Percentiles rank a stretch among this genome's conserved stretches.
Evolutionary conservation across 2,797 vertebrate genomes (phyloP).

Genomic region (Capromys pilorides): DNA sequence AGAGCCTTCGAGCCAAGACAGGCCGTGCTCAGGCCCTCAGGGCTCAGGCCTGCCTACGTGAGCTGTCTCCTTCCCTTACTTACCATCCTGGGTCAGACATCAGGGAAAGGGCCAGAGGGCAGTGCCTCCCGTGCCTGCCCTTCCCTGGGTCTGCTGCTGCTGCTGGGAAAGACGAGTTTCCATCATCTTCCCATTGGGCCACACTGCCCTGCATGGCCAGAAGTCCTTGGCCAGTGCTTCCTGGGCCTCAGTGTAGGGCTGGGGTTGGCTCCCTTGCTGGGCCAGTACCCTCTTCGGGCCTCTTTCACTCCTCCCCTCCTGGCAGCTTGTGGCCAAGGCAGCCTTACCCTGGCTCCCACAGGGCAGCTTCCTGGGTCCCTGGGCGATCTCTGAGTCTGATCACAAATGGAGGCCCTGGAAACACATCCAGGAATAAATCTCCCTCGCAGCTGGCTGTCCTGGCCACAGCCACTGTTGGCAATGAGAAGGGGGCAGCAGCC

Average conservation of each 20-base stretch:
- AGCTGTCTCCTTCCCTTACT: background rate
- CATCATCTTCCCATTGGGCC: background rate
- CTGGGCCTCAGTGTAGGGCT: background rate
- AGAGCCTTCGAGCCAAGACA: background rate
- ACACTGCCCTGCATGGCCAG: background rate
- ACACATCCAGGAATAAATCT: background rate
- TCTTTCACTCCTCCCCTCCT: background rate
- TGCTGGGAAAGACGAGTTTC: background rate
- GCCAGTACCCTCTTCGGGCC: background rate
- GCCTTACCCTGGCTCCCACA: slow-evolving; percentile 8
- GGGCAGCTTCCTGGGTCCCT: background rate
- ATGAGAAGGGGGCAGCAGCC: slow-evolving; percentile 1
- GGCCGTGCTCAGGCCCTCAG: no score
- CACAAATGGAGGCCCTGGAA: slow-evolving; percentile 37
- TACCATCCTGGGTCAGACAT: background rate
- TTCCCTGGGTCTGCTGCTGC: background rate
- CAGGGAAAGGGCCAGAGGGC: no score
- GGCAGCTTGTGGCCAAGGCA: background rate
- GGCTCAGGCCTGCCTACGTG: background rate
- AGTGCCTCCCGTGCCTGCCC: background rate
- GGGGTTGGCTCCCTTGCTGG: background rate
- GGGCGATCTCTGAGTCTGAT: background rate
- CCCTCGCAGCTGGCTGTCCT: background rate
- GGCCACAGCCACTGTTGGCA: background rate
- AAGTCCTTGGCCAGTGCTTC: background rate